Conservation (phyloP, 2,113 vertebrate species). For the Catharus minimus region DNA sequence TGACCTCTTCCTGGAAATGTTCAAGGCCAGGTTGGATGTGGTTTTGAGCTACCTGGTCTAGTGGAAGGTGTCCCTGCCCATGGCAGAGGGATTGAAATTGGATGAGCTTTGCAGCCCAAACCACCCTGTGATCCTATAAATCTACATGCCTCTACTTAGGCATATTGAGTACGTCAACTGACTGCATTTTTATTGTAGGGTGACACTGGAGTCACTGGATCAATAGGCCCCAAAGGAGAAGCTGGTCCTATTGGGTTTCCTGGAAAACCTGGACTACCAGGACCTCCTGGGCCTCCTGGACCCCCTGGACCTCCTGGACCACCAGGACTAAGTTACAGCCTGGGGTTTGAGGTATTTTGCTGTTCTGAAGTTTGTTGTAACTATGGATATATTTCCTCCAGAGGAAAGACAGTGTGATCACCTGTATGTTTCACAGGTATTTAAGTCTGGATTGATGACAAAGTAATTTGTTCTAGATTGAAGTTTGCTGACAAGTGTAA, state of each 20-base stretch:
- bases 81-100: background rate
- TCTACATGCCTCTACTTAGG: background rate
- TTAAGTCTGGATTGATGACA: background rate
- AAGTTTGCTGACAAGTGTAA: background rate
- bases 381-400: background rate
- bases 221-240: conserved; percentile 80
- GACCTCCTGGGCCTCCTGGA: conserved; percentile 83
- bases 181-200: conserved; percentile 76
- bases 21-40: background rate
- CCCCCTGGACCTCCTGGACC: conserved; percentile 72
- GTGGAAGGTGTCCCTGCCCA: background rate
- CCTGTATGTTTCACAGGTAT: background rate
- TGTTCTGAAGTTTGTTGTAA: background rate
- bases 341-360: conserved; percentile 82
- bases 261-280: conserved; percentile 78
- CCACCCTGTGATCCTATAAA: background rate
- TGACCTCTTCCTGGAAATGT: background rate
- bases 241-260: conserved; percentile 78
- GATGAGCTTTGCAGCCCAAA: background rate
- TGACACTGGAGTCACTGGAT: conserved; percentile 80
- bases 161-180: background rate
- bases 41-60: background rate
- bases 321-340: conserved; percentile 64
- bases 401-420: background rate
- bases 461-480: background rate